These are phyloP conservation scores for Hemithea aestivaria DNA, from an alignment of 2,888 invertebrate genomes.

Conservation along the genomic window DNA sequence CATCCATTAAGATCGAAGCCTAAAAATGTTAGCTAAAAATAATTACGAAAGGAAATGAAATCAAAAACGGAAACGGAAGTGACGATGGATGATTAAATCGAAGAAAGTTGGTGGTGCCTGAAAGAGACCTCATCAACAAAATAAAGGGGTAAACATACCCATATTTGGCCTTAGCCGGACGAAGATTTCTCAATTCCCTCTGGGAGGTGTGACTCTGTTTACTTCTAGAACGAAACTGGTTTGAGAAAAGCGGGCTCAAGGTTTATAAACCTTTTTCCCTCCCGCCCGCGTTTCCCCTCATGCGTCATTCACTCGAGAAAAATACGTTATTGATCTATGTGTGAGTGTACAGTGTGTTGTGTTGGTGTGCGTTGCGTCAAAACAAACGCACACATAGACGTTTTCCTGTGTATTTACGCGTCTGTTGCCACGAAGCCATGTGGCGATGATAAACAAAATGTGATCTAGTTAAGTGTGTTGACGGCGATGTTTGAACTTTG, in stretches of 20 bases:
- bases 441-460: neutral
- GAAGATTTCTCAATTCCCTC: conserved; percentile 36
- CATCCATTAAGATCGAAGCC: too few relatives aligned
- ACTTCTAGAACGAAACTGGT: conserved; percentile 65
- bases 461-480: too few relatives aligned
- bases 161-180: conserved; percentile 52
- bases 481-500: too few relatives aligned
- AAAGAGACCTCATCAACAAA: conserved; percentile 16
- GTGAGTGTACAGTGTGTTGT: conserved; percentile 23
- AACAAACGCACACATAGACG: conserved; percentile 31
- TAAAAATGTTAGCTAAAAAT: too few relatives aligned
- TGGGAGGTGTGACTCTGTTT: conserved; percentile 55
- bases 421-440: conserved; percentile 1
- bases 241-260: conserved; percentile 45
- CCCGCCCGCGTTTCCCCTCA: conserved; percentile 27
- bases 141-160: conserved; percentile 55
- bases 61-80: too few relatives aligned
- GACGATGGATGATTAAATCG: neutral
- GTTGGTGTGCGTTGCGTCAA: conserved; percentile 33
- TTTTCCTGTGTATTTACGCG: conserved; percentile 6
- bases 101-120: conserved; percentile 3
- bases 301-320: conserved; percentile 55
- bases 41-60: too few relatives aligned
- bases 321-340: conserved; percentile 27
- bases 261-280: conserved; percentile 57